Evolutionary conservation across 2,113 vertebrate species (phyloP), one percentile per base, ranked within the genome.

Genomic region (Protobothrops mucrosquamatus): DNA sequence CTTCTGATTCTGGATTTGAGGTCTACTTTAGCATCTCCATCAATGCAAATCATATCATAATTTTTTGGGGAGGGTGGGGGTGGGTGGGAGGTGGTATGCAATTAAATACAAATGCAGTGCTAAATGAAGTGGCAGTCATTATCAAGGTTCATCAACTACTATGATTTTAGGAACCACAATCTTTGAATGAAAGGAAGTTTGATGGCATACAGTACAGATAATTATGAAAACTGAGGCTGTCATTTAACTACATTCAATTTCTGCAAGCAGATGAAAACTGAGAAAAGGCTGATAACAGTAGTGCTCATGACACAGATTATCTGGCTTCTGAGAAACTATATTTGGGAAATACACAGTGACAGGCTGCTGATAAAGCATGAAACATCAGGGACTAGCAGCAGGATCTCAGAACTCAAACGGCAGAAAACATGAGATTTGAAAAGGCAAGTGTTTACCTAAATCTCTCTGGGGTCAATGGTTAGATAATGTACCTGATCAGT

Each of bases 281-380:
- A 52, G 89, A 91, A 0, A 59, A 91, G 3, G 52, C 57, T 91
- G 23, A 9, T 87, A 90, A 92, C n/a, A 92, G 64, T 2, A 48
- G n/a, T 93, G 92, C 5, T 51, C 3, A 1, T 69, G 89, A 92
- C 89, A 94, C 92, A 93, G 91, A 9, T 1, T 91, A 81, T 59
- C 54, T 57, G 12, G 0, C 0, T n/a, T 93, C 93, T 92, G 59
- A 39, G 56, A 91, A 92, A 91, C 55, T 0, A 20, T 0, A 55
- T 92, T 85, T 93, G 8, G 93, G 56, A 95, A 94, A 94, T 64
- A 29, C 3, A 94, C 69, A 88, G 59, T 3, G 6, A 91, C 88
- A 94, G 88, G 88, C 0, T 2, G 0, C 4, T 96, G 88, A 61
- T 51, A 85, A 94, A 2, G 29, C 24, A 56, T 0, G 0, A 92